Conservation (phyloP, 2,888 invertebrate species). For the Patella ulyssiponensis region DNA sequence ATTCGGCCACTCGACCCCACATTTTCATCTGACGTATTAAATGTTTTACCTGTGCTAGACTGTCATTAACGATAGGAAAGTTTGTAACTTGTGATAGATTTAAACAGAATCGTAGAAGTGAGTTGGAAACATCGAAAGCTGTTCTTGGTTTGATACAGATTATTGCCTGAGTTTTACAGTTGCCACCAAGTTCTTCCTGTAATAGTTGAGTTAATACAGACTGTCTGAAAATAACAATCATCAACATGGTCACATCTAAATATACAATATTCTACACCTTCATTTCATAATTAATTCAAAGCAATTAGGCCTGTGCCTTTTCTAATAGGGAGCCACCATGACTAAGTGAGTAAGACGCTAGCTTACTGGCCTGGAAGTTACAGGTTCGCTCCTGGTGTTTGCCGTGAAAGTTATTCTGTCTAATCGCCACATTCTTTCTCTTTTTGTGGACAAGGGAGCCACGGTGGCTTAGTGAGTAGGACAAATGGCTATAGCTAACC, state of each 20-base stretch:
- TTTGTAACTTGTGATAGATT: conserved; percentile 64
- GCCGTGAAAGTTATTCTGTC: no score
- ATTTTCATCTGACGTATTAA: neutral
- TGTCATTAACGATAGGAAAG: conserved; percentile 68
- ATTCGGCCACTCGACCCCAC: no score
- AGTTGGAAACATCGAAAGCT: conserved; percentile 47
- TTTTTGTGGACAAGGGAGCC: neutral
- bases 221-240: conserved; percentile 49
- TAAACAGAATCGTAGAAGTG: conserved; percentile 57
- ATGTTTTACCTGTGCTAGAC: conserved; percentile 63
- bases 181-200: conserved; percentile 68
- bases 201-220: conserved; percentile 65
- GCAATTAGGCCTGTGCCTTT: no score
- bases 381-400: no score
- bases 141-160: conserved; percentile 63
- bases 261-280: no score
- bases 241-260: no score
- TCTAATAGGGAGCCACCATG: no score
- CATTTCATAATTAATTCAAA: no score
- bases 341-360: no score
- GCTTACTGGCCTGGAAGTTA: no score
- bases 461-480: no score
- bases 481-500: no score
- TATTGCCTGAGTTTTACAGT: conserved; percentile 66
- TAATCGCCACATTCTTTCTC: neutral